These are phyloP conservation scores for Tinea pellionella DNA, from an alignment of 2,888 invertebrate species.

Conservation along the genomic window DNA sequence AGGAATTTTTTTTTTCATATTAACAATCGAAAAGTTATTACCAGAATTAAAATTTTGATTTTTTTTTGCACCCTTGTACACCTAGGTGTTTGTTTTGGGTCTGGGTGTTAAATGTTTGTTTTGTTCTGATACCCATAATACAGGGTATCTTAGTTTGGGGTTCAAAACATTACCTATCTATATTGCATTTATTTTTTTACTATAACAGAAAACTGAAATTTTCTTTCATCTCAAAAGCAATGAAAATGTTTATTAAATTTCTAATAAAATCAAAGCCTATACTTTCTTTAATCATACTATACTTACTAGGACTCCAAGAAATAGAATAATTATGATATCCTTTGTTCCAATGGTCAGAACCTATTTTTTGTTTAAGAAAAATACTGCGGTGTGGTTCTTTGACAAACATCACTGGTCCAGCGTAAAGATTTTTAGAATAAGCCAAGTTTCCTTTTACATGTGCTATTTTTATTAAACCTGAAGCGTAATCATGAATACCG, in stretches of 20 bases:
- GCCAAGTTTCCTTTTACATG: constrained; percentile 74
- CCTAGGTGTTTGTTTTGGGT: too few relatives aligned
- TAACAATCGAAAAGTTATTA: too few relatives aligned
- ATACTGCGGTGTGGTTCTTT: constrained; percentile 51
- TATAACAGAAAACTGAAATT: too few relatives aligned
- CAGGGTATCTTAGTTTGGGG: too few relatives aligned
- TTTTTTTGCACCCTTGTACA: not conserved
- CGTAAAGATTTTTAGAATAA: constrained; percentile 40
- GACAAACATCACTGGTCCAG: constrained; percentile 44
- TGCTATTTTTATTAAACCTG: constrained; percentile 80
- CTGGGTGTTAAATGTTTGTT: not conserved
- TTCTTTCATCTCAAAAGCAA: too few relatives aligned
- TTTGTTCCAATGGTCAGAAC: constrained; percentile 60
- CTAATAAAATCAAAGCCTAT: too few relatives aligned
- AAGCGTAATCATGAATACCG: constrained; percentile 69
- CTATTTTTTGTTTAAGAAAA: constrained; percentile 38
- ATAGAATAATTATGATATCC: constrained; percentile 77
- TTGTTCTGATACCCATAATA: too few relatives aligned
- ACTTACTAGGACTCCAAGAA: constrained; percentile 72
- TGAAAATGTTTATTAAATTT: too few relatives aligned
- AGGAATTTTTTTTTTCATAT: not conserved
- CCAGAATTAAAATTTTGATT: too few relatives aligned
- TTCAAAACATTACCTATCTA: too few relatives aligned
- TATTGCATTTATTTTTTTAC: too few relatives aligned
- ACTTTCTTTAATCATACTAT: too few relatives aligned